Percentiles rank a stretch among this genome's conserved stretches.
These are phyloP conservation scores for Promerops cafer DNA, from an alignment of 2,113 vertebrate genomes.

Conservation along the genomic window DNA sequence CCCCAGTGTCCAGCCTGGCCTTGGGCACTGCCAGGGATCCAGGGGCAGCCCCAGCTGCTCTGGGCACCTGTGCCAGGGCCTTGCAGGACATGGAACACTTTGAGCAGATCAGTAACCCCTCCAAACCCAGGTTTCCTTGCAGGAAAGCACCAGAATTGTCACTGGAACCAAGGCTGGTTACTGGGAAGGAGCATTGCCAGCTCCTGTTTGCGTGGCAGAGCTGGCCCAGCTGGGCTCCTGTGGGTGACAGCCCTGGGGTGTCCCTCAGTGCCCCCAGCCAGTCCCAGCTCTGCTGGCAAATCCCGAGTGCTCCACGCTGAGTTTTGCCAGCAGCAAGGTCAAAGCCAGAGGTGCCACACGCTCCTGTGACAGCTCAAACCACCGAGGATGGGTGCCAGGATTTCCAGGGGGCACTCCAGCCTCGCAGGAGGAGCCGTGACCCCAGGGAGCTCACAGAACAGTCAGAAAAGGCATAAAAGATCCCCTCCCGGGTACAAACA, in stretches of 20 bases:
- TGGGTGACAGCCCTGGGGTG: neutral
- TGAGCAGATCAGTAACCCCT: neutral
- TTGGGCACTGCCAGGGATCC: neutral
- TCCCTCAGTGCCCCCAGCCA: neutral
- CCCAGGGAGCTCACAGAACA: neutral
- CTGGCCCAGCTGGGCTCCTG: neutral
- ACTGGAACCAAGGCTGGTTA: neutral
- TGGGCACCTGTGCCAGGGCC: neutral
- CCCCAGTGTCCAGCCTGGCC: neutral
- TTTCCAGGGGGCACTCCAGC: neutral
- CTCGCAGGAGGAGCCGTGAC: neutral
- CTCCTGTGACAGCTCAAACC: neutral
- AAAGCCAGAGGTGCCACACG: neutral
- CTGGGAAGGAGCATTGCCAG: fast-evolving
- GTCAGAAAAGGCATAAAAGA: neutral
- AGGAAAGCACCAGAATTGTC: neutral
- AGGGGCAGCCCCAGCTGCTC: neutral
- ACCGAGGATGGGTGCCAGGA: neutral
- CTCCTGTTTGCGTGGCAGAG: fast-evolving
- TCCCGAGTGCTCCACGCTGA: fast-evolving
- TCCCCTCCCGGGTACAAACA: neutral
- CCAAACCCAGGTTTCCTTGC: neutral
- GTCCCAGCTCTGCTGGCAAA: neutral
- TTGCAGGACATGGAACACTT: fast-evolving
- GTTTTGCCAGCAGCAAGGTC: neutral